These are phyloP conservation scores for Nymphalis urticae DNA, from an alignment of 2,888 invertebrate species.

Conservation along the genomic window DNA sequence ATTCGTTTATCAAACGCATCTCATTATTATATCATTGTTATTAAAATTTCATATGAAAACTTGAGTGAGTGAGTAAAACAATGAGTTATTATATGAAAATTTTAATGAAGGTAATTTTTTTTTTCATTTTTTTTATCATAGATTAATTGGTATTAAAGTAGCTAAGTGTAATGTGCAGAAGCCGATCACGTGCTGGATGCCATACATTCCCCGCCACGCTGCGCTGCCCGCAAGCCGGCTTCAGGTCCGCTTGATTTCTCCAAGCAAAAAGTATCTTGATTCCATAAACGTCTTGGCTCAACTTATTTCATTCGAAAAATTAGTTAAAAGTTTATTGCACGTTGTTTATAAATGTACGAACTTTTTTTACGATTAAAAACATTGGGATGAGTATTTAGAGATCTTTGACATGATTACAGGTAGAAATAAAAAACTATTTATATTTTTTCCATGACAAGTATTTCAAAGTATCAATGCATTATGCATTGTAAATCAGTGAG, in stretches of 20 bases:
- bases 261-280: conserved; percentile 14
- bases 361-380: too few relatives aligned
- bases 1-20: too few relatives aligned
- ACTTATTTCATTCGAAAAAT: background rate
- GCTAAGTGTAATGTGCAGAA: background rate
- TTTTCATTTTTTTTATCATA: too few relatives aligned
- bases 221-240: conserved; percentile 25
- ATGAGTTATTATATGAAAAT: too few relatives aligned
- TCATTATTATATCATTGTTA: too few relatives aligned
- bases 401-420: too few relatives aligned
- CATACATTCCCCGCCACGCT: conserved; percentile 30
- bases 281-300: conserved; percentile 1
- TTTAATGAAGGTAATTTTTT: too few relatives aligned
- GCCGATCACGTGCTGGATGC: conserved; percentile 15
- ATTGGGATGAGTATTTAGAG: too few relatives aligned
- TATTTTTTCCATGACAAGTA: background rate
- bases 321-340: background rate
- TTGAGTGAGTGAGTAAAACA: too few relatives aligned
- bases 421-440: too few relatives aligned
- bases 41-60: too few relatives aligned
- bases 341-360: too few relatives aligned
- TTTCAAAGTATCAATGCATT: conserved; percentile 9
- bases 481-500: conserved; percentile 8
- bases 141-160: background rate
- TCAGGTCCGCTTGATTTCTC: conserved; percentile 28